phyloP scores from a whole-genome alignment of 2,797 vertebrate species.

The Emydoidea blandingii region DNA sequence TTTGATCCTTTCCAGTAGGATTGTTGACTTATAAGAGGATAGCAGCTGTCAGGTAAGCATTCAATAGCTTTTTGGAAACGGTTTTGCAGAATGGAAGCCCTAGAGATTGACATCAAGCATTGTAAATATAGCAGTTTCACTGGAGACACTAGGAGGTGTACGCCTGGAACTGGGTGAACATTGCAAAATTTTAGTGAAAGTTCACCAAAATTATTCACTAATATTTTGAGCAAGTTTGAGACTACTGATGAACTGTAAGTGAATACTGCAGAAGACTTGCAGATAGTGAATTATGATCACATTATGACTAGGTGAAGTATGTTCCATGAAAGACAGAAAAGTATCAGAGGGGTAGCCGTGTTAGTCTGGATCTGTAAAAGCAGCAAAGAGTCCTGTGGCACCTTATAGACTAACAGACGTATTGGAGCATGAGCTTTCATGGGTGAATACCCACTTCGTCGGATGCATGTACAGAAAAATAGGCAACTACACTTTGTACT shows the following conservation, averaged over 20 bases:
- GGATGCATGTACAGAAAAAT: not conserved
- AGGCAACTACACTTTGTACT: not conserved
- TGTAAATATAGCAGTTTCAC: too few relatives aligned
- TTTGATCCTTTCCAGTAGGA: not conserved
- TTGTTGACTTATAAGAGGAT: not conserved
- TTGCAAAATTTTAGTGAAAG: too few relatives aligned
- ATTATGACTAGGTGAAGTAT: not conserved
- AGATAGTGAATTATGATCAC: not conserved
- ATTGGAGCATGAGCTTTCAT: too few relatives aligned
- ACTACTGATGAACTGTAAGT: not conserved
- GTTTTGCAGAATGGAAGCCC: not conserved
- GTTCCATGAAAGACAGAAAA: not conserved
- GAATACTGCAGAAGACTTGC: not conserved
- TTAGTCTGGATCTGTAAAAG: too few relatives aligned
- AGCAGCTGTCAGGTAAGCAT: not conserved
- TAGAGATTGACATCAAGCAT: not conserved
- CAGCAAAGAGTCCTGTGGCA: too few relatives aligned
- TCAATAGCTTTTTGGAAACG: not conserved
- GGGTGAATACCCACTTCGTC: too few relatives aligned
- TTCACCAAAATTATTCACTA: not conserved
- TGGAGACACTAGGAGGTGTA: too few relatives aligned
- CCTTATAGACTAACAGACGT: too few relatives aligned
- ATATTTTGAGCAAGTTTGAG: not conserved
- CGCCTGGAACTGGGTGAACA: not conserved
- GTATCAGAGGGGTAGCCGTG: not conserved